Base-by-base conservation (phyloP, 2,797 vertebrate species). In the Vespertilio murinus region DNA sequence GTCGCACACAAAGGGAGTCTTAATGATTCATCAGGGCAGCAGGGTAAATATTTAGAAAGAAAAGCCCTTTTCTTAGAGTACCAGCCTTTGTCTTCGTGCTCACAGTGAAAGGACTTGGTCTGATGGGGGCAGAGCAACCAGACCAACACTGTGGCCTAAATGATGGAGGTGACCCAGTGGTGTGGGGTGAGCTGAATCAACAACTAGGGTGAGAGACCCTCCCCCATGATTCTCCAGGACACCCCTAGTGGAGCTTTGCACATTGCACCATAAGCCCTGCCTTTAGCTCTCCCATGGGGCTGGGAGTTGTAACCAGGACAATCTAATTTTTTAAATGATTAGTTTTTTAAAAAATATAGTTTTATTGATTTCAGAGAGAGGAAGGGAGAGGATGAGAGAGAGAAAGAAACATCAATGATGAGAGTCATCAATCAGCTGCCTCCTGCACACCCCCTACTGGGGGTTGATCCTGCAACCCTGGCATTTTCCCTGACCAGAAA, bases 21-120 rank as follows among this genome's bases (percentile, higher is more conserved):
- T 88, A 78, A 91, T 86, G 84, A 95, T 77, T 95, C 94, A 84
- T 73, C 75, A 86, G 84, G 61, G 40, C 82, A 47, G 65, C 77
- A 87, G 69, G 47, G 91, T 93, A 96, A 97, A 95, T 94, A 95
- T 96, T 96, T 96, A 95, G 91, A 94, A 91, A 96, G 84, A 96
- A 84, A 96, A 95, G 91, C 13, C 28, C n/a, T 65, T 91, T 92
- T 90, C 82, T 86, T 28, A 17, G 74, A 95, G 74, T 85, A 25
- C n/a, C 45, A 75, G 85, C 22, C 65, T 95, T 95, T 90, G 73
- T 95, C 84, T 95, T 92, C 35, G 93, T 91, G 42, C 82, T 90
- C 38, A 30, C 14, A 82, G 22, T 89, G n/a, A 89, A 94, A 94
- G 75, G 69, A 61, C n/a, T 18, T 90, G 49, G 67, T 67, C 40